Evolutionary conservation across 2,888 invertebrate genomes (phyloP).

Genomic region (Melieria omissa): DNA sequence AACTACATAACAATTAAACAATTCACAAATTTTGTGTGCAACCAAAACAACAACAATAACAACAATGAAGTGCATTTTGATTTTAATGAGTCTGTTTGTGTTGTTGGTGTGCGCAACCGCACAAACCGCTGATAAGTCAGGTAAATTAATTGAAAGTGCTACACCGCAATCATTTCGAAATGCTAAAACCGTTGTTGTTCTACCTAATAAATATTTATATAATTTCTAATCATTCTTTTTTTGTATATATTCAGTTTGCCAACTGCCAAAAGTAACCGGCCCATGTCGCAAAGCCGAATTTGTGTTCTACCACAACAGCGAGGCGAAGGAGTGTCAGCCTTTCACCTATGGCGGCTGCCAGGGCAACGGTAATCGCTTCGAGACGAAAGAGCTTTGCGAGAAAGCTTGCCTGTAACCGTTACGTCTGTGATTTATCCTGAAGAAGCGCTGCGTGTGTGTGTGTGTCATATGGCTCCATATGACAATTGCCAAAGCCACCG

Average conservation of each 20-base stretch:
- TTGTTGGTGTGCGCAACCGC: slow-evolving; percentile 41
- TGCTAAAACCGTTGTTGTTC: background rate
- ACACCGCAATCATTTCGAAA: background rate
- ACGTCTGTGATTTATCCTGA: background rate
- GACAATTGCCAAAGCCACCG: too few species aligned
- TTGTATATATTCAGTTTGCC: slow-evolving; percentile 44
- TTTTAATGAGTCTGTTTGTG: slow-evolving; percentile 43
- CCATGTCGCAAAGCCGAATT: slow-evolving; percentile 47
- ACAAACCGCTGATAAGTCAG: slow-evolving; percentile 45
- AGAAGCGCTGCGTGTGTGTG: too few species aligned
- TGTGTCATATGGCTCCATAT: too few species aligned
- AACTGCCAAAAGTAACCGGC: slow-evolving; percentile 46
- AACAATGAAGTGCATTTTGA: slow-evolving; percentile 35
- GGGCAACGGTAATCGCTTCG: slow-evolving; percentile 52
- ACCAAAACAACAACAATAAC: background rate
- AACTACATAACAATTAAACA: background rate
- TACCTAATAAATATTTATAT: too few species aligned
- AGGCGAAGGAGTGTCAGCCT: slow-evolving; percentile 46
- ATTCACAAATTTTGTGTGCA: background rate
- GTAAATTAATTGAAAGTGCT: slow-evolving; percentile 27
- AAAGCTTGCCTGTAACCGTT: slow-evolving; percentile 44
- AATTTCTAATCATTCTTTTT: slow-evolving; percentile 4
- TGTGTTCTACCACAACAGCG: slow-evolving; percentile 45
- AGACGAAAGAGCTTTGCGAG: slow-evolving; percentile 46
- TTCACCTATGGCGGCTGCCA: slow-evolving; percentile 53